These are phyloP conservation scores for Morus bassanus DNA, from an alignment of 2,797 vertebrate genomes.

Conservation along the genomic window DNA sequence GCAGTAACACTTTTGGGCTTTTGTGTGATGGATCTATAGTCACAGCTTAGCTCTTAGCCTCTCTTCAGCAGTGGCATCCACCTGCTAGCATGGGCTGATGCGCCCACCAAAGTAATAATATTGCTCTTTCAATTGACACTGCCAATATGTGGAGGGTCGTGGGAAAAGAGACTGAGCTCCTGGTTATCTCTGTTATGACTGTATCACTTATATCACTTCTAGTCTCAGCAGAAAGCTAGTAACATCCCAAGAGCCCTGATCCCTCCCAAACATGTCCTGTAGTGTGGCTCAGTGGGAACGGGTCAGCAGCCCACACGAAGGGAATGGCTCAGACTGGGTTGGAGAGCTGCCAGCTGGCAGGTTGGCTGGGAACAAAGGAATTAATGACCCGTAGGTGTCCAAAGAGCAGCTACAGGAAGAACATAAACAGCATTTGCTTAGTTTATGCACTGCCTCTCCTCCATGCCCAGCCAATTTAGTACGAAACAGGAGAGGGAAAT, in stretches of 20 bases:
- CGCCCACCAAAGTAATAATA: background rate
- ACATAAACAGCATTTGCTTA: conserved; percentile 8
- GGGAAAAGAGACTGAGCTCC: background rate
- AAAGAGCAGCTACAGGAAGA: conserved; percentile 21
- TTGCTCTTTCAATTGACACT: background rate
- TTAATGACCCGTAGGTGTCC: conserved; percentile 6
- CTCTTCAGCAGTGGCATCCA: background rate
- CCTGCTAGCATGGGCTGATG: background rate
- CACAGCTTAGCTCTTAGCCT: background rate
- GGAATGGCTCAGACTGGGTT: background rate
- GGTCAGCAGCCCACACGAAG: background rate
- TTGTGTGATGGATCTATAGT: background rate
- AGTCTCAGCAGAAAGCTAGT: background rate
- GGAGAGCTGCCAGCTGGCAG: background rate
- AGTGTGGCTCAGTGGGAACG: background rate
- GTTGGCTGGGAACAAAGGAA: conserved; percentile 4
- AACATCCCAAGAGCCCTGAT: background rate
- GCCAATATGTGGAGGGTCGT: background rate
- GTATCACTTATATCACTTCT: background rate
- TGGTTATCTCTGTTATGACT: background rate
- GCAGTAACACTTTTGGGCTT: background rate
- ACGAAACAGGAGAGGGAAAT: background rate
- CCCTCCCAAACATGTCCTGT: background rate
- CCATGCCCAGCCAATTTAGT: background rate
- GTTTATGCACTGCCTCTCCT: background rate